phyloP scores from a whole-genome alignment of 1,140 invertebrate species.

The Contarinia nasturtii region DNA sequence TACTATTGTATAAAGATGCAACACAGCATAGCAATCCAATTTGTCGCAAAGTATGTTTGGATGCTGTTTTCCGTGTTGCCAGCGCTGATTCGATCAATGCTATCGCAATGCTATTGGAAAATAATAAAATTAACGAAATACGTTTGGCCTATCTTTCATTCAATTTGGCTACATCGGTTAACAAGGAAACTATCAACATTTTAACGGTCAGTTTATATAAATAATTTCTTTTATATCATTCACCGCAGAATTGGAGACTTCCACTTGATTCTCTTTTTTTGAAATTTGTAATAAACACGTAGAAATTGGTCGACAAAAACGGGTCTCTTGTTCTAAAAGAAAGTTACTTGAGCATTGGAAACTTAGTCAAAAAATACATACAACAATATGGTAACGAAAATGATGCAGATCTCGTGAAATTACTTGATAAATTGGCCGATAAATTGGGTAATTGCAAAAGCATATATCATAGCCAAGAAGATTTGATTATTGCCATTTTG shows the following conservation, averaged over 20 bases:
- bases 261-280: slow-evolving; percentile 4
- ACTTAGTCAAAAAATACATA: slow-evolving; percentile 46
- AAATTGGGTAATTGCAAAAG: slow-evolving; percentile 49
- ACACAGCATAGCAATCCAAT: slow-evolving; percentile 25
- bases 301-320: slow-evolving; percentile 18
- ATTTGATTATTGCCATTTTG: slow-evolving; percentile 49
- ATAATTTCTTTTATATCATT: too few species aligned
- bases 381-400: slow-evolving; percentile 32
- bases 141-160: slow-evolving; percentile 43
- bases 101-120: slow-evolving; percentile 32
- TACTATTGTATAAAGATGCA: slow-evolving; percentile 30
- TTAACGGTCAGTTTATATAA: slow-evolving; percentile 37
- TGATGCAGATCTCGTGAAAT: slow-evolving; percentile 30
- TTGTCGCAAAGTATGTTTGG: slow-evolving; percentile 44
- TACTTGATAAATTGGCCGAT: slow-evolving; percentile 40
- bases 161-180: slow-evolving; percentile 50
- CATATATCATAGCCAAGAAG: slow-evolving; percentile 42
- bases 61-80: slow-evolving; percentile 55
- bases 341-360: slow-evolving; percentile 50
- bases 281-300: slow-evolving; percentile 1
- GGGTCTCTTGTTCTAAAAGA: slow-evolving; percentile 38
- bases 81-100: slow-evolving; percentile 56
- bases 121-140: slow-evolving; percentile 37
- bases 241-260: background rate
- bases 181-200: slow-evolving; percentile 44